Conservation (phyloP, 2,888 invertebrate species). For the Tetanocera ferruginea region DNA sequence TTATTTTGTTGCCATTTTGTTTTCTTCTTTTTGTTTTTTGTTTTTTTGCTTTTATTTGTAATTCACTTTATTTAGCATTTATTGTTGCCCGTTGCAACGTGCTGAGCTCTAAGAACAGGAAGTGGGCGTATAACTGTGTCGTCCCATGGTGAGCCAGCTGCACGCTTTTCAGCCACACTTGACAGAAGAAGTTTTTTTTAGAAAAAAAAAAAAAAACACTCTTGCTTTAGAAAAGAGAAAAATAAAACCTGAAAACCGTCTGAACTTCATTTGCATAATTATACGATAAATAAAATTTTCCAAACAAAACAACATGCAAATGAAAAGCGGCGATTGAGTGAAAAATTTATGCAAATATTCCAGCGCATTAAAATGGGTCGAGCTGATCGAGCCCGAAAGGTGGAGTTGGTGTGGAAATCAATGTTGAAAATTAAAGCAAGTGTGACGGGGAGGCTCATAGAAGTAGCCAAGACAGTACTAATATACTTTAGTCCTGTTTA, state of each 20-base stretch:
- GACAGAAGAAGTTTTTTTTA: constrained; percentile 19
- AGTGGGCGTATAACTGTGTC: neutral
- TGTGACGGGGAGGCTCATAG: neutral
- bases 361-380: neutral
- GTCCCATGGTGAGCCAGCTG: neutral
- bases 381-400: neutral
- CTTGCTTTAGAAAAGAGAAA: neutral
- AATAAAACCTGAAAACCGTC: constrained; percentile 2
- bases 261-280: constrained; percentile 40
- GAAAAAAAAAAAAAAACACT: neutral
- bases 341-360: constrained; percentile 34
- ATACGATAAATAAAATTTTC: constrained; percentile 35
- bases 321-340: constrained; percentile 35
- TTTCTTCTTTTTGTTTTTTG: neutral
- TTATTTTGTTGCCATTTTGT: neutral
- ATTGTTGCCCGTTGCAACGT: neutral
- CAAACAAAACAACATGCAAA: constrained; percentile 37
- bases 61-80: neutral
- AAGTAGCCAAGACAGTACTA: too few species aligned
- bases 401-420: neutral
- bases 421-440: neutral
- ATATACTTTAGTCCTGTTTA: neutral
- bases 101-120: neutral
- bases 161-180: constrained; percentile 6
- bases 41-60: neutral